These are phyloP conservation scores for Notechis scutatus DNA, from an alignment of 2,113 vertebrate genomes.

Conservation along the genomic window DNA sequence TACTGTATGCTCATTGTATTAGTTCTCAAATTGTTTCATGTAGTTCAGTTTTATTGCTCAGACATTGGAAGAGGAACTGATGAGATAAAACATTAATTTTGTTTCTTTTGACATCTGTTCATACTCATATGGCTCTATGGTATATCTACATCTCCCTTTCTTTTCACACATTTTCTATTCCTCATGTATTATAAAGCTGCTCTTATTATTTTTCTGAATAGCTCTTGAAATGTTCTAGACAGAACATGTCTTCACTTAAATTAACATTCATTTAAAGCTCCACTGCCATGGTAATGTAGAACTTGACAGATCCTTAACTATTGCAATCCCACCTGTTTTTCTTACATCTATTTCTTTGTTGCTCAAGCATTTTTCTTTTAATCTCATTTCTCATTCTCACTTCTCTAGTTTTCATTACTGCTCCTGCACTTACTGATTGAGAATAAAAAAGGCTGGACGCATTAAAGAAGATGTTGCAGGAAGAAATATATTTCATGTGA, in stretches of 20 bases:
- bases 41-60: constrained; percentile 38
- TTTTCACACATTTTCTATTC: background rate
- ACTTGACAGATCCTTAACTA: constrained; percentile 25
- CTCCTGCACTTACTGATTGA: constrained; percentile 6
- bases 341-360: constrained; percentile 38
- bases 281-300: background rate
- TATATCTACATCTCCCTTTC: constrained; percentile 7
- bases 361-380: constrained; percentile 37
- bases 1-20: background rate
- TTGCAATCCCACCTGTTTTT: background rate
- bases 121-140: constrained; percentile 21
- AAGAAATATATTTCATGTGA: constrained; percentile 4
- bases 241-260: constrained; percentile 17
- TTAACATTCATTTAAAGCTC: constrained; percentile 24
- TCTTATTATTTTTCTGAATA: constrained; percentile 28
- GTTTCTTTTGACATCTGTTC: constrained; percentile 34
- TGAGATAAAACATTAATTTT: constrained; percentile 44
- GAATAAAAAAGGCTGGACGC: constrained; percentile 5
- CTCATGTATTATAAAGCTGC: constrained; percentile 23
- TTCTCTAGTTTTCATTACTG: constrained; percentile 35
- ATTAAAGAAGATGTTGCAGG: background rate
- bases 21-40: constrained; percentile 24
- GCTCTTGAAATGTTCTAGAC: constrained; percentile 3
- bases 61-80: constrained; percentile 29
- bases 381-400: constrained; percentile 35